phyloP scores from a whole-genome alignment of 2,888 invertebrate genomes.

The Sympetrum striolatum region DNA sequence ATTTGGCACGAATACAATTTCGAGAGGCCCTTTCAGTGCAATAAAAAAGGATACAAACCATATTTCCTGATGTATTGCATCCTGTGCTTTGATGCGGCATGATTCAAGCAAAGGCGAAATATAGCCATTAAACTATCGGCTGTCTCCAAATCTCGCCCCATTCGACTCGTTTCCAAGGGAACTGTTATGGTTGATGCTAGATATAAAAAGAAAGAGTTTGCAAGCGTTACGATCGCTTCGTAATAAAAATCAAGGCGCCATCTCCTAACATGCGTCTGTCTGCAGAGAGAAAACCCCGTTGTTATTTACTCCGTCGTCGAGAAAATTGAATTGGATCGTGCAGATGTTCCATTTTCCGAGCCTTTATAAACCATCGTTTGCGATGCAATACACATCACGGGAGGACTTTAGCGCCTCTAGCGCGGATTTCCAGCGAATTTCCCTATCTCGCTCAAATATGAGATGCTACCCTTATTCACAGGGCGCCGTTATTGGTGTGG shows the following conservation, averaged over 20 bases:
- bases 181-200: background rate
- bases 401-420: background rate
- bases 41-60: background rate
- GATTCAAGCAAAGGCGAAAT: background rate
- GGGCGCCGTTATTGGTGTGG: background rate
- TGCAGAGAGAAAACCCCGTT: background rate
- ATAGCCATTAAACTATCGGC: background rate
- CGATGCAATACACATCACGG: slow-evolving; percentile 17
- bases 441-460: background rate
- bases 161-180: background rate
- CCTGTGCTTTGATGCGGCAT: background rate
- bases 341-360: background rate
- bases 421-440: background rate
- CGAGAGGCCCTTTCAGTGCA: too few relatives aligned
- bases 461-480: background rate
- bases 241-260: background rate
- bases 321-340: slow-evolving; percentile 15
- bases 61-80: background rate
- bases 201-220: background rate
- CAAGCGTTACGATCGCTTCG: background rate
- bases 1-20: too few relatives aligned
- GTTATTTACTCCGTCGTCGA: background rate
- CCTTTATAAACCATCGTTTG: slow-evolving; percentile 34
- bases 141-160: background rate
- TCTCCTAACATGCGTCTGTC: background rate